Percentiles rank a stretch among this genome's conserved stretches.
phyloP scores from a whole-genome alignment of 2,113 vertebrate genomes.

The Myrmecophaga tridactyla region DNA sequence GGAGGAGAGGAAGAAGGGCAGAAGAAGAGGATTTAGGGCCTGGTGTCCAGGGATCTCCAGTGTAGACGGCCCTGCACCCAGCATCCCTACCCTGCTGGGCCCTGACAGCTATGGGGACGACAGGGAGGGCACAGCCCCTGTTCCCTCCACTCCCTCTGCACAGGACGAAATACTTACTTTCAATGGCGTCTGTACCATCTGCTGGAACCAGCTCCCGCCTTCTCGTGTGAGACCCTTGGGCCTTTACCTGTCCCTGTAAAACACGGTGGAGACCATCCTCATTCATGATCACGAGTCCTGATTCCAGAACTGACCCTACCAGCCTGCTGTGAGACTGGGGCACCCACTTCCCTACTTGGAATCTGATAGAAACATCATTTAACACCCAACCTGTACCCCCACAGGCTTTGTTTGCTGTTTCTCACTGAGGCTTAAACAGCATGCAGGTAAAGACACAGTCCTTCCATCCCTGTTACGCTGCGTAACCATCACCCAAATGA shows the following conservation, averaged over 20 bases:
- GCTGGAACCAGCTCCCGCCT: not conserved
- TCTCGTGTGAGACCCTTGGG: fast-evolving
- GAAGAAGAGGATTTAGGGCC: not conserved
- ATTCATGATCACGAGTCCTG: not conserved
- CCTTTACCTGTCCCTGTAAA: fast-evolving
- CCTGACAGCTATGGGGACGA: not conserved
- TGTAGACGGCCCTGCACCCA: too few species aligned
- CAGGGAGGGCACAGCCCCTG: not conserved
- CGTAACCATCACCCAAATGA: not conserved
- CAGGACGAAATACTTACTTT: not conserved
- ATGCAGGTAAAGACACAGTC: not conserved
- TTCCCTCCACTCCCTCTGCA: too few species aligned
- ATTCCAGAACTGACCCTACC: not conserved
- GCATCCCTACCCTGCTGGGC: too few species aligned
- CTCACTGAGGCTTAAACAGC: not conserved
- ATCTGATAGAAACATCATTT: not conserved
- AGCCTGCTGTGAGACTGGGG: not conserved
- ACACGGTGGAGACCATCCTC: not conserved
- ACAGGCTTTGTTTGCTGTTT: not conserved
- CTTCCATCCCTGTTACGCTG: not conserved
- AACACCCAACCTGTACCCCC: not conserved
- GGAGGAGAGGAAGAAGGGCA: too few species aligned
- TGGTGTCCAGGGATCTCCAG: not conserved
- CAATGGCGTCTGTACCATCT: fast-evolving
- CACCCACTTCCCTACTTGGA: not conserved